Evolutionary conservation across 30 jellyfish, hydroid and myxozoan species (phyloP).

Genomic region (Hydractinia symbiolongicarpus): DNA sequence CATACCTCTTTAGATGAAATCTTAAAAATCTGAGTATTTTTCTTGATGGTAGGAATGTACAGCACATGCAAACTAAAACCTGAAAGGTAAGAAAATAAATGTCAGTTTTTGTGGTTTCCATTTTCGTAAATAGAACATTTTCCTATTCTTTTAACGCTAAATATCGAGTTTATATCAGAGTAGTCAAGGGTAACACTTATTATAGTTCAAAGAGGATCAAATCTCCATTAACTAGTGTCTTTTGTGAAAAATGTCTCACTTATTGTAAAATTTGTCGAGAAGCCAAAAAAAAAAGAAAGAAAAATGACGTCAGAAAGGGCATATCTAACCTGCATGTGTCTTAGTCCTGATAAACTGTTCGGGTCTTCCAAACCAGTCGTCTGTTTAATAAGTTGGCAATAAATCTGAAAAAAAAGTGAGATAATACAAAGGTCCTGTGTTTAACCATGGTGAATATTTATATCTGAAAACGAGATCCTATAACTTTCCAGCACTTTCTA

Average conservation of each 20-base stretch:
- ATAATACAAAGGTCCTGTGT: too few species aligned
- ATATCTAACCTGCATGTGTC: constrained; percentile 73
- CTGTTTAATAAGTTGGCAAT: constrained; percentile 89
- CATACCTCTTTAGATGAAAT: constrained; percentile 86
- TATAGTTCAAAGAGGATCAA: too few species aligned
- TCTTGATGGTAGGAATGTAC: constrained; percentile 97
- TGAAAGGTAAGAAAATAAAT: constrained; percentile 4
- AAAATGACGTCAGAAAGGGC: too few species aligned
- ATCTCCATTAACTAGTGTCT: too few species aligned
- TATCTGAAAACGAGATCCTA: background rate
- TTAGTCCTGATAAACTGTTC: constrained; percentile 63
- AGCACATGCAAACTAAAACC: constrained; percentile 95
- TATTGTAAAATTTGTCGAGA: too few species aligned
- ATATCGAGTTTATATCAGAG: too few species aligned
- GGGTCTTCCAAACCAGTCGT: constrained; percentile 81
- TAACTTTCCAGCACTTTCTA: too few species aligned
- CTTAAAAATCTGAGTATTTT: constrained; percentile 67
- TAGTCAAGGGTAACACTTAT: too few species aligned
- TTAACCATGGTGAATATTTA: background rate
- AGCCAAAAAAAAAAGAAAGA: too few species aligned
- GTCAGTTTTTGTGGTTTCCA: background rate
- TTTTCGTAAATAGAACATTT: too few species aligned
- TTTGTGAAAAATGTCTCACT: too few species aligned
- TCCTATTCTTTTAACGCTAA: too few species aligned
- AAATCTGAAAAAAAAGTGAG: constrained; percentile 39